Evolutionary conservation across 2,888 invertebrate genomes (phyloP), one percentile per base, ranked within the genome.

Genomic region (Peribatodes rhomboidaria): DNA sequence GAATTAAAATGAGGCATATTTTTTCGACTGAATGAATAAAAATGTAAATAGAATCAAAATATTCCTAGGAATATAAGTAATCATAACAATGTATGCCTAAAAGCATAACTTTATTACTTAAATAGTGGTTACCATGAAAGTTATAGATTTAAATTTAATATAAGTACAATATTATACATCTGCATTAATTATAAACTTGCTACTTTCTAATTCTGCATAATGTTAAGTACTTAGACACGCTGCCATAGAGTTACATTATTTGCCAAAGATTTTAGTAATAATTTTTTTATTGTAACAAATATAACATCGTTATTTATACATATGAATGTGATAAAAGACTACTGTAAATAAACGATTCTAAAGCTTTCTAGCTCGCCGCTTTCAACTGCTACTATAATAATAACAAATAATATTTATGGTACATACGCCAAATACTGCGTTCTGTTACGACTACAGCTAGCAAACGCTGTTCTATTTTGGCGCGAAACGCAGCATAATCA

Each of bases 1-100:
- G 27, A 78, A 76, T 87, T 85, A 88, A 87, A 83, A 87, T 18
- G n/a, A 18, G 86, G 84, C 16, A 18, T 52, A 46, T 56, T 42
- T 56, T 50, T 60, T 50, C 27, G 64, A 65, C 64, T 65, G 64
- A 60, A 57, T 55, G 18, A 61, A 31, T 49, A 27, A 61, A 58
- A 55, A 33, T 61, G 61, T 69, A 69, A 50, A 62, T 68, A 57
- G 41, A 61, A 49, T 52, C n/a, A 37, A 18, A 58, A 61, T 65
- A 61, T 31, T 59, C 53, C 20, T 57, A 64, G 16, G 8, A n/a
- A n/a, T 14, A 6, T 49, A 49, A 49, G 31, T 16, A 14, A 47
- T 14, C 6, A 11, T 31, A 31, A 31, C 10, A 31, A 31, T 11
- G 31, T 49, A 16, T 31, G 18, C 44, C 41, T 31, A 20, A 52